Evolutionary conservation across 1,140 invertebrate genomes (phyloP).

Genomic region (Megalopta genalis): DNA sequence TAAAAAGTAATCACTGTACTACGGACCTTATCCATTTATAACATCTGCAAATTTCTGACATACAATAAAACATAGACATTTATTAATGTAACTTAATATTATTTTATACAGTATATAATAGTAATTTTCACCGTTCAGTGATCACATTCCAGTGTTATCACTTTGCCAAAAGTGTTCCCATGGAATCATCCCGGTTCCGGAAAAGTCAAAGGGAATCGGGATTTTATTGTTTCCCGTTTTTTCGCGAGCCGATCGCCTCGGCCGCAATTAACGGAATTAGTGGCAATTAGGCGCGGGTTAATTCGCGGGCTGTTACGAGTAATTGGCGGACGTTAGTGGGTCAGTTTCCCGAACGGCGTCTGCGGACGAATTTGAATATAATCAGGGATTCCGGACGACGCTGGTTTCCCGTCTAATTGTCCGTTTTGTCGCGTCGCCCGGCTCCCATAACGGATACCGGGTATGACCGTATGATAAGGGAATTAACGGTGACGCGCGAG

Average conservation of each 20-base stretch:
- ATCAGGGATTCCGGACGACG: slow-evolving; percentile 21
- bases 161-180: too few species aligned
- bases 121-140: too few species aligned
- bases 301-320: slow-evolving; percentile 71
- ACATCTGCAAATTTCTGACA: too few species aligned
- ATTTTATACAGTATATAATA: too few species aligned
- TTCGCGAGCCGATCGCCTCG: slow-evolving; percentile 68
- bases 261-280: slow-evolving; percentile 73
- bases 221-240: too few species aligned
- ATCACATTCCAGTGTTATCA: too few species aligned
- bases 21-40: too few species aligned
- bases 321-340: slow-evolving; percentile 73
- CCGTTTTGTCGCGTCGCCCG: background rate
- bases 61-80: too few species aligned
- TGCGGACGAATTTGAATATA: slow-evolving; percentile 59
- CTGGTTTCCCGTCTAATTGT: slow-evolving; percentile 46
- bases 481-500: background rate
- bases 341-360: slow-evolving; percentile 40
- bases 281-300: slow-evolving; percentile 73
- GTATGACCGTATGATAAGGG: background rate
- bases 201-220: too few species aligned
- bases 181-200: too few species aligned
- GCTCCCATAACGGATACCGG: background rate
- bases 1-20: too few species aligned
- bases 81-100: too few species aligned